Percentiles rank a stretch among this genome's conserved stretches.
These are phyloP conservation scores for Rhombomys opimus DNA, from an alignment of 2,113 vertebrate species.

Conservation along the genomic window DNA sequence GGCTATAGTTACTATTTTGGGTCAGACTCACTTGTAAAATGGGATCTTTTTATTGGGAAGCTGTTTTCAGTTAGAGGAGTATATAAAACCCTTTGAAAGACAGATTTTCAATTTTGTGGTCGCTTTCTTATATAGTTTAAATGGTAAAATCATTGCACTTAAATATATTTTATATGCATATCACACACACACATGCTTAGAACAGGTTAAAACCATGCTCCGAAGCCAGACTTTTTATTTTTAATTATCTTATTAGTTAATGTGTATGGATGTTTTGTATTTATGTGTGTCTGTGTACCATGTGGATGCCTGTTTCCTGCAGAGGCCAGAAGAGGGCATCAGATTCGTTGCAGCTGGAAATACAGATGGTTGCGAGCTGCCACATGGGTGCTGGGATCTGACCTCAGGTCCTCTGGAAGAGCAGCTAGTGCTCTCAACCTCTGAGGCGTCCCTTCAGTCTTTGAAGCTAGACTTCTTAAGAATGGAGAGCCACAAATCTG, in stretches of 20 bases:
- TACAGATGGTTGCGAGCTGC: neutral
- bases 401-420: neutral
- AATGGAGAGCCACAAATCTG: constrained; percentile 54
- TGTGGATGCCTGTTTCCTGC: neutral
- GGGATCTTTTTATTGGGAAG: constrained; percentile 81
- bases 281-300: neutral
- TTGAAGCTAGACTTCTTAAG: constrained; percentile 56
- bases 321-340: neutral
- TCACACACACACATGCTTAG: constrained; percentile 27
- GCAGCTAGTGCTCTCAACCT: neutral
- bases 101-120: constrained; percentile 85
- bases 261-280: neutral
- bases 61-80: constrained; percentile 83
- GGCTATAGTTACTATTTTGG: constrained; percentile 82
- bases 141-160: constrained; percentile 72
- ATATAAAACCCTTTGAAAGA: constrained; percentile 81
- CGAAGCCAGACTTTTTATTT: constrained; percentile 41
- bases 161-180: neutral
- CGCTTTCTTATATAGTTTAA: constrained; percentile 78
- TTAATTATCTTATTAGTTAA: neutral
- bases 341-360: neutral
- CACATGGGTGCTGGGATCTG: neutral
- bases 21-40: constrained; percentile 81
- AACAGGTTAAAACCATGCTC: constrained; percentile 37
- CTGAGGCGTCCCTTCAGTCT: neutral